phyloP scores from a whole-genome alignment of 2,888 invertebrate species.

The Lithosia quadra region DNA sequence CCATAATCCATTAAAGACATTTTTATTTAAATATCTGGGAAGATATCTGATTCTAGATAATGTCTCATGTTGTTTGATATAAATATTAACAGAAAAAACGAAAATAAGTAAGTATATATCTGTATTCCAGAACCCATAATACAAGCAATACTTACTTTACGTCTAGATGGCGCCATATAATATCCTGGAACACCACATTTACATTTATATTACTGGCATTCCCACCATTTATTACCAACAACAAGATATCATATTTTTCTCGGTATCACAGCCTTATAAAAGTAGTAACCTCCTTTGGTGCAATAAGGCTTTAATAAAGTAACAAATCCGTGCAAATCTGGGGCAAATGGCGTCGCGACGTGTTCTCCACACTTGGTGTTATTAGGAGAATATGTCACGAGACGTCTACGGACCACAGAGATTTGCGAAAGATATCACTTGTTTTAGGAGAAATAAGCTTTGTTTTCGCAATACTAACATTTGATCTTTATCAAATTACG shows the following conservation, averaged over 20 bases:
- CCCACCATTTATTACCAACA: background rate
- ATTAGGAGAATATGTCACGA: conserved; percentile 40
- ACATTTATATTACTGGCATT: background rate
- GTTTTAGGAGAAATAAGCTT: conserved; percentile 6
- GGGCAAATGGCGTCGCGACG: conserved; percentile 32
- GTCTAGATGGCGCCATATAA: too few species aligned
- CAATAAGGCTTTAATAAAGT: conserved; percentile 21
- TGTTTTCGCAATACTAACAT: background rate
- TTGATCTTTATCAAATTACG: conserved; percentile 1
- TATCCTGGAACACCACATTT: background rate
- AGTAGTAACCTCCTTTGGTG: conserved; percentile 16
- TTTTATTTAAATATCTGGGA: too few species aligned
- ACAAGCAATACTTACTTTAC: too few species aligned
- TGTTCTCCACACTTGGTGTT: conserved; percentile 17
- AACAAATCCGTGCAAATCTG: conserved; percentile 28
- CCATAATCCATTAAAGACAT: too few species aligned
- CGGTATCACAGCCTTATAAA: background rate
- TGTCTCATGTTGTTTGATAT: too few species aligned
- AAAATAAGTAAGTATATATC: too few species aligned
- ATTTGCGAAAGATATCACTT: conserved; percentile 18
- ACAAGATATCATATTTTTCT: background rate
- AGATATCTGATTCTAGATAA: too few species aligned
- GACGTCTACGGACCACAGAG: background rate
- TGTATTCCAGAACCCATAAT: too few species aligned
- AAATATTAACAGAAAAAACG: too few species aligned